Percentiles rank a stretch among this genome's conserved stretches.
These are phyloP conservation scores for Aromia moschata DNA, from an alignment of 2,888 invertebrate genomes.

Conservation along the genomic window DNA sequence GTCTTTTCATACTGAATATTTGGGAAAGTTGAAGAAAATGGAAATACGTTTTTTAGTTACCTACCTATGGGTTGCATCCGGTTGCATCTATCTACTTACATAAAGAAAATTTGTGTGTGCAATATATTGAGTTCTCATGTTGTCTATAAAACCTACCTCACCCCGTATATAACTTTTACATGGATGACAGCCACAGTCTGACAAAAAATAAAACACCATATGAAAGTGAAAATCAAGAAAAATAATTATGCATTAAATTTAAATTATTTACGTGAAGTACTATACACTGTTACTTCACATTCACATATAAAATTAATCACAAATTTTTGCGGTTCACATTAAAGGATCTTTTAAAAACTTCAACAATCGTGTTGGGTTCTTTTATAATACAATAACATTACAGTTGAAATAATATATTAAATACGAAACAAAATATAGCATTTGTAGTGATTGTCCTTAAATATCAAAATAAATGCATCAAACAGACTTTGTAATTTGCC, in stretches of 20 bases:
- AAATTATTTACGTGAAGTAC: background rate
- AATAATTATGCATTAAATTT: constrained; percentile 1
- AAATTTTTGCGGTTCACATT: constrained; percentile 31
- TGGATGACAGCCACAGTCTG: constrained; percentile 8
- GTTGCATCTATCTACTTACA: too few species aligned
- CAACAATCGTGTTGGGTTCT: constrained; percentile 39
- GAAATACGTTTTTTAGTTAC: too few species aligned
- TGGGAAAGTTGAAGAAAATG: too few species aligned
- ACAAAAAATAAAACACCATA: constrained; percentile 29
- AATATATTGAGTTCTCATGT: too few species aligned
- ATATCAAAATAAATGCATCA: constrained; percentile 41
- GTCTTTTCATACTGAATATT: too few species aligned
- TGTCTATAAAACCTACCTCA: too few species aligned
- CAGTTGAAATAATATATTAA: constrained; percentile 32
- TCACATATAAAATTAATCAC: constrained; percentile 15
- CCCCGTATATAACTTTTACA: too few species aligned
- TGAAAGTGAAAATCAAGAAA: constrained; percentile 1
- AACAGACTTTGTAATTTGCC: constrained; percentile 26
- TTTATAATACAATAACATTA: constrained; percentile 27
- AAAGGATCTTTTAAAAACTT: constrained; percentile 32
- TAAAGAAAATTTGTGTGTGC: too few species aligned
- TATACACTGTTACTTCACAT: background rate
- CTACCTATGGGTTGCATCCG: too few species aligned
- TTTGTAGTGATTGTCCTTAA: constrained; percentile 50
- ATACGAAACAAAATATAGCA: constrained; percentile 29